Percentiles rank a stretch among this genome's conserved stretches.
Conservation (phyloP, 2,113 vertebrate genomes). For the Gadus macrocephalus region DNA sequence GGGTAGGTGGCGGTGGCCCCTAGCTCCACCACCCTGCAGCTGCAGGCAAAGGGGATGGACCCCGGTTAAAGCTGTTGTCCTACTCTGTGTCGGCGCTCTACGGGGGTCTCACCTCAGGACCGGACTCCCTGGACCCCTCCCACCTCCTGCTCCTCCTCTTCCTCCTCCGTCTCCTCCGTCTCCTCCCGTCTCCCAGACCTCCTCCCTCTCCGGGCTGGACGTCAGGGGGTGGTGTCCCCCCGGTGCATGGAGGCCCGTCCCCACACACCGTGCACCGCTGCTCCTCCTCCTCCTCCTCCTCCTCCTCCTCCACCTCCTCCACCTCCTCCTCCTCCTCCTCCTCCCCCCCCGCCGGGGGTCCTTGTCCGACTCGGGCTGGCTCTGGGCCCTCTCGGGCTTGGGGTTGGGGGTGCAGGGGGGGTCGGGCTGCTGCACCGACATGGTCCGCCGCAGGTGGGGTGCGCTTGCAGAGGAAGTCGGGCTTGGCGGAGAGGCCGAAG, state of each 20-base stretch:
- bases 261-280: constrained; percentile 76
- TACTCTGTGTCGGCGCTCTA: too few species aligned
- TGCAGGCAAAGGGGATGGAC: too few species aligned
- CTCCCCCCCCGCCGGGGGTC: constrained; percentile 81
- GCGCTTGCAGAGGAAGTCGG: constrained; percentile 92
- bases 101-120: constrained; percentile 49
- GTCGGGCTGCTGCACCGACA: constrained; percentile 95
- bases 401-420: constrained; percentile 82
- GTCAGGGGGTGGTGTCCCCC: constrained; percentile 83
- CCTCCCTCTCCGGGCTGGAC: constrained; percentile 16
- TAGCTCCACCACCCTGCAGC: too few species aligned
- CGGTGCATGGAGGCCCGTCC: constrained; percentile 80
- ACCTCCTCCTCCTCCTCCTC: constrained; percentile 58
- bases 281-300: constrained; percentile 61
- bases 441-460: constrained; percentile 92
- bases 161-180: constrained; percentile 35
- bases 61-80: too few species aligned
- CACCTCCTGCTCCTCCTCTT: constrained; percentile 18
- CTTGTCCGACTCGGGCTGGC: constrained; percentile 95
- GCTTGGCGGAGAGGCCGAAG: constrained; percentile 90
- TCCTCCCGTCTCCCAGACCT: constrained; percentile 12
- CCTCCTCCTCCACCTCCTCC: too few species aligned
- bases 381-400: constrained; percentile 95
- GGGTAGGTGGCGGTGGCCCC: too few species aligned
- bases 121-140: constrained; percentile 20